A percentile compares a stretch with the other conserved stretches of the same genome.
phyloP scores from a whole-genome alignment of 2,113 vertebrate species.

The Rhinolophus ferrumequinum region DNA sequence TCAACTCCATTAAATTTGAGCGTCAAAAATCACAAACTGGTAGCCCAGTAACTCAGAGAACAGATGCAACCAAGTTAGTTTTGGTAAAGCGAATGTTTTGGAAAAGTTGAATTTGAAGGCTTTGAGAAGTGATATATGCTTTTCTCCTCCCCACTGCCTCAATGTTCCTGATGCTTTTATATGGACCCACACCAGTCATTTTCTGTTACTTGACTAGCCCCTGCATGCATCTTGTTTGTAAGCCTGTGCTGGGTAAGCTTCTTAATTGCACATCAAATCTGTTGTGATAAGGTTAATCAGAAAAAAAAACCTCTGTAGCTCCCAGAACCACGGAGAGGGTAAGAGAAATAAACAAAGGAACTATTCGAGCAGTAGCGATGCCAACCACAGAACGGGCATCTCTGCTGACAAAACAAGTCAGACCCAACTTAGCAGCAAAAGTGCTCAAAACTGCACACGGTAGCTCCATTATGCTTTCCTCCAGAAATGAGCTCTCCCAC shows the following conservation, averaged over 20 bases:
- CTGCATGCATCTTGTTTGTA: neutral
- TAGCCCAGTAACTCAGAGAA: neutral
- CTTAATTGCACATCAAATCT: neutral
- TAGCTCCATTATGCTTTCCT: fast-evolving
- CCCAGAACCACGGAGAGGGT: neutral
- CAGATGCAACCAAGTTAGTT: neutral
- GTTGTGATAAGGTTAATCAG: neutral
- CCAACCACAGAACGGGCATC: neutral
- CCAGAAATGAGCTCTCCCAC: no score
- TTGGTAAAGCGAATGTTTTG: neutral
- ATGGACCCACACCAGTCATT: neutral
- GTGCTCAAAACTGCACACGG: neutral
- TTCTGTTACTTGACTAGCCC: neutral
- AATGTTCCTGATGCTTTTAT: neutral
- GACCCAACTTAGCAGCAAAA: neutral
- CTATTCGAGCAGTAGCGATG: neutral
- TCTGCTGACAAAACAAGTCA: neutral
- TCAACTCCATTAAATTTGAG: neutral
- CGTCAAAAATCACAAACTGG: neutral
- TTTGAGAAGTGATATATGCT: fast-evolving
- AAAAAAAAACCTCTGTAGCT: neutral
- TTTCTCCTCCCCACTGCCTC: no score
- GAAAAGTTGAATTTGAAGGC: neutral
- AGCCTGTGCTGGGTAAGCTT: neutral
- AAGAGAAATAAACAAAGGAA: neutral